phyloP scores from a whole-genome alignment of 2,113 vertebrate species.

The Oostethus manadensis region DNA sequence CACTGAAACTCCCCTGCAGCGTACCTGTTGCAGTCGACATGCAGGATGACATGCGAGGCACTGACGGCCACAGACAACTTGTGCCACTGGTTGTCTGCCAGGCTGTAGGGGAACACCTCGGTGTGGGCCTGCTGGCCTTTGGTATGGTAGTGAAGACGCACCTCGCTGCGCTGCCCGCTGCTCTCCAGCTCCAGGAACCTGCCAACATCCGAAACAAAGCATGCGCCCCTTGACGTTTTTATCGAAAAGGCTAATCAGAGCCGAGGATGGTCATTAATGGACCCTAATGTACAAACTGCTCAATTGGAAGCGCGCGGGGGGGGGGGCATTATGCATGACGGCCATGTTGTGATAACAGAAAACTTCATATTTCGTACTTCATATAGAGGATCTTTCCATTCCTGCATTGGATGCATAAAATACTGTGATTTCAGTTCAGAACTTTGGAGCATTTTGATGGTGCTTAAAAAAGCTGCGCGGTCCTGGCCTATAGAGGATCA shows the following conservation, averaged over 20 bases:
- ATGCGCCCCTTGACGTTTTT: conserved; percentile 7
- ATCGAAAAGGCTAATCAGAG: conserved; percentile 57
- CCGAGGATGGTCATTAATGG: conserved; percentile 61
- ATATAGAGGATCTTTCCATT: no score
- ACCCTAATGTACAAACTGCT: conserved; percentile 66
- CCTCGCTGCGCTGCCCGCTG: conserved; percentile 92
- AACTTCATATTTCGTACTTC: no score
- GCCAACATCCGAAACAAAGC: conserved; percentile 4
- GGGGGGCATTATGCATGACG: conserved; percentile 45
- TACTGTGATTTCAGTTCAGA: no score
- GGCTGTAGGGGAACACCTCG: conserved; percentile 91
- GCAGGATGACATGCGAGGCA: conserved; percentile 89
- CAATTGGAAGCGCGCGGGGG: conserved; percentile 63
- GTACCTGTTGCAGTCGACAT: conserved; percentile 95
- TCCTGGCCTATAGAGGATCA: no score
- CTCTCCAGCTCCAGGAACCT: conserved; percentile 96
- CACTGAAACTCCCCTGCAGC: no score
- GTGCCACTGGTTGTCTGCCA: conserved; percentile 96
- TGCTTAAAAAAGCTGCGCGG: no score
- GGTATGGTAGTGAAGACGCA: conserved; percentile 90
- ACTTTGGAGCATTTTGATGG: no score
- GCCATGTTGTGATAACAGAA: conserved; percentile 50
- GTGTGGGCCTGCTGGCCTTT: conserved; percentile 84
- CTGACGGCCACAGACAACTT: conserved; percentile 90
- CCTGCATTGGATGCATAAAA: no score